Base-by-base conservation (phyloP, 2,113 vertebrate species). In the Pyxicephalus adspersus region DNA sequence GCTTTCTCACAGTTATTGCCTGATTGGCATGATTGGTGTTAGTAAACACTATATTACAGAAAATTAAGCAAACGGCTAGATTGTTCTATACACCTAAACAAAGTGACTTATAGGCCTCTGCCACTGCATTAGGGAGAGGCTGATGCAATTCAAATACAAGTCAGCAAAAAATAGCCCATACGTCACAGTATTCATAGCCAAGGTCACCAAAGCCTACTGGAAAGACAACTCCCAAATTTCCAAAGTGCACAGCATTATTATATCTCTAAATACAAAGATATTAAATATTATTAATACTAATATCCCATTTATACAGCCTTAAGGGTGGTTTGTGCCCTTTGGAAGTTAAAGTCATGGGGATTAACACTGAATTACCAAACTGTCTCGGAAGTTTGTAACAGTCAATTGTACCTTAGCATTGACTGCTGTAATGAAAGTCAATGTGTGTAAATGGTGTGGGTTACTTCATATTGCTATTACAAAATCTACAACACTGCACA, bases 1-100 rank as follows among this genome's bases (percentile, higher is more conserved):
- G 25, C 28, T 58, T 38, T 38, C 71, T 45, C 52, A 70, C 67
- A 23, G 26, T 70, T 70, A 52, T 23, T 52, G 25, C 45, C 28
- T 52, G 1, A 70, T 50, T 52, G 67, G 25, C 19, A 50, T 58
- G 19, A 74, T 17, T 74, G 28, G 38, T 22, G 71, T 34, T 55
- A 23, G 17, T 70, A 52, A 38, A 26, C 26, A 70, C 25, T 74
- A 31, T 74, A 22, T 74, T 38, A 28, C 16, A 34, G 54, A 18
- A 8, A 9, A 38, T 57, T 13, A 74, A 22, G 54, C 6, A 20
- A 29, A 34, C 57, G 34, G 19, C 19, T 73, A 19, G 19, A 19
- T 57, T 20, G 13, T 29, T 29, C 22, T 26, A 72, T 72, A 25
- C 70, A 26, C 19, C 31, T 72, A 34, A 57, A 73, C 57, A 29